These are phyloP conservation scores for Dermochelys coriacea DNA, from an alignment of 2,797 vertebrate genomes.

Conservation along the genomic window DNA sequence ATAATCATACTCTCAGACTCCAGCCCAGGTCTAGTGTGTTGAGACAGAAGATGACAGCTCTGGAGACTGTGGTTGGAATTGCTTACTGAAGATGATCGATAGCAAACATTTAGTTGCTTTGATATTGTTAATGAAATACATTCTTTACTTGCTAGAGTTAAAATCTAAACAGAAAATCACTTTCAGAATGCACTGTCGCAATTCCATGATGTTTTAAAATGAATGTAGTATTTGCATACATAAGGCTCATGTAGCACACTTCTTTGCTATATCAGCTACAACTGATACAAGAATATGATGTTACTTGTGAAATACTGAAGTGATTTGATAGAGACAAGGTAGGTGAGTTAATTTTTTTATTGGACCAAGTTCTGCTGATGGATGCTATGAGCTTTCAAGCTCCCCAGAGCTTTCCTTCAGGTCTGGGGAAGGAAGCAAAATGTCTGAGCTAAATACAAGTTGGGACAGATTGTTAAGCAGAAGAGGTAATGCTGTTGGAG, in stretches of 20 bases:
- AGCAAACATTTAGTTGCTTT: conserved; percentile 86
- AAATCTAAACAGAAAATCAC: conserved; percentile 72
- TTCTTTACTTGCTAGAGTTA: conserved; percentile 86
- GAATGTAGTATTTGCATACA: background rate
- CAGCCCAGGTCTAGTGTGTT: conserved; percentile 86
- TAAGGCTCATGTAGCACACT: background rate
- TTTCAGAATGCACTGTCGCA: background rate
- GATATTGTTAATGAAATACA: conserved; percentile 82
- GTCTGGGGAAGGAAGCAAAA: no score
- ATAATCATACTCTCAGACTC: conserved; percentile 80
- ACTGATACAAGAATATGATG: background rate
- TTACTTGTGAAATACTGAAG: background rate
- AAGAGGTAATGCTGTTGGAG: no score
- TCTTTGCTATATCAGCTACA: background rate
- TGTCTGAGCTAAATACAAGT: no score
- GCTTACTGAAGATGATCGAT: conserved; percentile 84
- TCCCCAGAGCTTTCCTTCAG: no score
- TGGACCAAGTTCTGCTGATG: no score
- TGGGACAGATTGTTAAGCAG: no score
- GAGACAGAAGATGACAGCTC: conserved; percentile 83
- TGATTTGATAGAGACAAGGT: no score
- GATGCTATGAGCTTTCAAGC: no score
- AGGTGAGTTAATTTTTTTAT: no score
- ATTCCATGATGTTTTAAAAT: background rate
- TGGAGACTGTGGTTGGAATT: conserved; percentile 84